Base-by-base conservation (phyloP, 1,140 invertebrate species). In the Delia radicum region DNA sequence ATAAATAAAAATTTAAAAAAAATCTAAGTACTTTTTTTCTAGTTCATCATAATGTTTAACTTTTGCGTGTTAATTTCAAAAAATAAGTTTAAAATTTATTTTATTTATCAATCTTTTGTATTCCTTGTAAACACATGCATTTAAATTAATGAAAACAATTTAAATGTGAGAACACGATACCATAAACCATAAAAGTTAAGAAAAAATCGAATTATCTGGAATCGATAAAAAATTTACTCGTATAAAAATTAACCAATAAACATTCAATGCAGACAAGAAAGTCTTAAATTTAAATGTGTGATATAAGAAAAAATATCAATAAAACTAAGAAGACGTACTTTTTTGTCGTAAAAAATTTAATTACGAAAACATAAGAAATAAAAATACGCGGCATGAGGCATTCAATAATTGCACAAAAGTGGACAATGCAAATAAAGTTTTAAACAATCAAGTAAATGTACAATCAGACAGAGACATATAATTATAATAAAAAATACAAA, bases 121-220 rank as follows among this genome's bases (percentile, higher is more conserved):
- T n/a, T n/a, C n/a, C 37, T 42, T 15, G 37, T 42, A 42, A 42
- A 42, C 6, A 15, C n/a, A 15, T 42, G 37, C 62, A 29, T 65
- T 65, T n/a, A 65, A 65, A 65, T 65, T 65, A 65, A 65, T 65
- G 62, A 65, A 28, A 13, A 27, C 62, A 26, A 65, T 65, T 65
- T 65, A 65, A 15, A 28, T 65, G 62, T 29, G 21, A n/a, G 15
- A 65, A 65, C 62, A 65, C 62, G 62, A 65, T 29, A 27, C 29
- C 62, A 65, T 65, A 65, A 65, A 65, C 26, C 29, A 29, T 65
- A 31, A 65, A 65, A 65, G 15, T 26, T 24, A 26, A 63, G 27
- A 65, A 42, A 13, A 42, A 42, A 42, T 28, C 27, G 29, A 65
- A 65, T 65, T 65, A 28, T 29, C 62, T 65, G 18, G 62, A 65